Evolutionary conservation across 1,140 invertebrate species (phyloP).

Genomic region (Stratiolaelaps scimitus): DNA sequence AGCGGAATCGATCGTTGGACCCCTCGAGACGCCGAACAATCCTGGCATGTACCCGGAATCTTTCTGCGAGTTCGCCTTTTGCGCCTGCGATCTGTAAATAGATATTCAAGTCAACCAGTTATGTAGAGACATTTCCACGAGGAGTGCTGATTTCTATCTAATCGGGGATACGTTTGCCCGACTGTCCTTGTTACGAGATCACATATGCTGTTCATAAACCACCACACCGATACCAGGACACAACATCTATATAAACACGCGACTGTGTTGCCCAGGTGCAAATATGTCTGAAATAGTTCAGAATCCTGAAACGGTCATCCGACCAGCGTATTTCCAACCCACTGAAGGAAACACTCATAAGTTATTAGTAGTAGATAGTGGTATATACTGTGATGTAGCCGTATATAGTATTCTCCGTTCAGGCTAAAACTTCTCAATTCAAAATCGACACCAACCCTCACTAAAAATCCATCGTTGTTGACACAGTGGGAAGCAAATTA

Average conservation of each 20-base stretch:
- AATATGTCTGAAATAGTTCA: background rate
- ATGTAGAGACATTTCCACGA: no score
- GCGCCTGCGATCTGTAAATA: no score
- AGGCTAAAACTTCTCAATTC: background rate
- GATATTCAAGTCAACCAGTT: no score
- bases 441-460: background rate
- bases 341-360: background rate
- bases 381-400: no score
- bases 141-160: no score
- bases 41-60: no score
- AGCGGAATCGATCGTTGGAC: background rate
- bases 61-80: no score
- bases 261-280: background rate
- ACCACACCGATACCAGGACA: no score
- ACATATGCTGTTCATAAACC: background rate
- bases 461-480: background rate
- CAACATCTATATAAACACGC: no score
- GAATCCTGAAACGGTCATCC: no score
- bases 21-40: background rate
- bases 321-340: background rate
- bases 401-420: background rate
- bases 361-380: background rate
- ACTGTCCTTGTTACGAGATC: background rate
- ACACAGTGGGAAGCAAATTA: background rate
- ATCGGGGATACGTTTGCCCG: background rate